Evolutionary conservation across 2,113 vertebrate species (phyloP).

Genomic region (Trochalopteron elliotii): DNA sequence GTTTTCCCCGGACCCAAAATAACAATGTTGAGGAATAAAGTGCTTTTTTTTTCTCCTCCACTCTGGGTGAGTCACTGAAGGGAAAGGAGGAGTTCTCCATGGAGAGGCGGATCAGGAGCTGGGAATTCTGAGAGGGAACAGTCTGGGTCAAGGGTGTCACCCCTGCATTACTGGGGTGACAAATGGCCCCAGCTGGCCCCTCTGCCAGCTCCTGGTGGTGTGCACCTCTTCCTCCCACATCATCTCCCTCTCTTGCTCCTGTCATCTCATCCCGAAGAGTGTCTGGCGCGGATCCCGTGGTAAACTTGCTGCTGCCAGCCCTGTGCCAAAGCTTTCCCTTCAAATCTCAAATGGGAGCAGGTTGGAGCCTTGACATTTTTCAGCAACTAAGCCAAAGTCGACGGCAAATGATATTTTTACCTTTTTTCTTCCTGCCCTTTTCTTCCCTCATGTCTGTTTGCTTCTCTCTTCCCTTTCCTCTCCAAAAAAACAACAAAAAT

Average conservation of each 20-base stretch:
- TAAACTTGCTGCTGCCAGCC: slow-evolving; percentile 5
- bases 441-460: not conserved
- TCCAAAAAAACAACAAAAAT: not conserved
- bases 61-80: slow-evolving; percentile 23
- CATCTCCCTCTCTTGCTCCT: not conserved
- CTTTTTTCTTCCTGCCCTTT: slow-evolving; percentile 37
- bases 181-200: not conserved
- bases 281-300: not conserved
- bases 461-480: not conserved
- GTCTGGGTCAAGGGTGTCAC: not conserved
- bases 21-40: slow-evolving; percentile 37
- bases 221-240: not conserved
- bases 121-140: not conserved
- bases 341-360: slow-evolving; percentile 48
- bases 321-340: slow-evolving; percentile 49
- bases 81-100: not conserved
- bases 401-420: slow-evolving; percentile 36
- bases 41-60: not conserved
- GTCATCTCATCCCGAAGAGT: not conserved
- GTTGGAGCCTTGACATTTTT: slow-evolving; percentile 53
- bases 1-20: slow-evolving; percentile 48
- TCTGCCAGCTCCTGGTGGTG: not conserved
- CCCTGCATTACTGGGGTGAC: not conserved
- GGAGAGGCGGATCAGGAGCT: not conserved
- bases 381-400: slow-evolving; percentile 46